Evolutionary conservation across 2,888 invertebrate species (phyloP).

Genomic region (Timandra comae): DNA sequence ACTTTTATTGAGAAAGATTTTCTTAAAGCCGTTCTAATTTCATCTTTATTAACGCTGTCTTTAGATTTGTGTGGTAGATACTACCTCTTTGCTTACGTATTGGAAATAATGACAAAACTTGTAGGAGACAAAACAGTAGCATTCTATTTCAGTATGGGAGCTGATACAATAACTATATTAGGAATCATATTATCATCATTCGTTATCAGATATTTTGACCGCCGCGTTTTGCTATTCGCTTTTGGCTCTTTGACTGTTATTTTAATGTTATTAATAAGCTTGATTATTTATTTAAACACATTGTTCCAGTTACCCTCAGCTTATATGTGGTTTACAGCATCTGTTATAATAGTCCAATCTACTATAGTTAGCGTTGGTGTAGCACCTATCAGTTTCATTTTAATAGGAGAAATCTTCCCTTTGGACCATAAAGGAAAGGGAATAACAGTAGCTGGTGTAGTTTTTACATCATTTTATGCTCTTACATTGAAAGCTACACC

Average conservation of each 20-base stretch:
- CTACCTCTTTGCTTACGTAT: conserved; percentile 31
- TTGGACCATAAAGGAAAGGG: conserved; percentile 36
- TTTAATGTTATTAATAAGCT: conserved; percentile 29
- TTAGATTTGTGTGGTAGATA: conserved; percentile 35
- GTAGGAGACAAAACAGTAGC: conserved; percentile 27
- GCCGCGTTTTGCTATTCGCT: conserved; percentile 31
- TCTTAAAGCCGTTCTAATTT: conserved; percentile 28
- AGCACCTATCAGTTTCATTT: conserved; percentile 28
- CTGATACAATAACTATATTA: conserved; percentile 28
- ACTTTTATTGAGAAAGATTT: conserved; percentile 29
- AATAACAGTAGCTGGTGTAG: conserved; percentile 27
- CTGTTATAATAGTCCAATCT: conserved; percentile 27
- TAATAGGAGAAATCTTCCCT: conserved; percentile 38
- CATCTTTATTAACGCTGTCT: conserved; percentile 25
- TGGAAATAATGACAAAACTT: conserved; percentile 34
- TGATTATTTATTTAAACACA: conserved; percentile 24
- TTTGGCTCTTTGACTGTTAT: conserved; percentile 24
- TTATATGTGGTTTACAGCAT: conserved; percentile 27
- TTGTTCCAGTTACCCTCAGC: conserved; percentile 8
- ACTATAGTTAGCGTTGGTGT: conserved; percentile 30
- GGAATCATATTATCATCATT: conserved; percentile 27
- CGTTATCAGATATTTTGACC: conserved; percentile 25
- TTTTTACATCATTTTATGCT: conserved; percentile 29
- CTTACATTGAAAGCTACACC: conserved; percentile 34
- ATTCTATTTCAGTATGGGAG: conserved; percentile 30